Conservation (phyloP, 2,113 vertebrate genomes). For the Halichoeres trimaculatus region DNA sequence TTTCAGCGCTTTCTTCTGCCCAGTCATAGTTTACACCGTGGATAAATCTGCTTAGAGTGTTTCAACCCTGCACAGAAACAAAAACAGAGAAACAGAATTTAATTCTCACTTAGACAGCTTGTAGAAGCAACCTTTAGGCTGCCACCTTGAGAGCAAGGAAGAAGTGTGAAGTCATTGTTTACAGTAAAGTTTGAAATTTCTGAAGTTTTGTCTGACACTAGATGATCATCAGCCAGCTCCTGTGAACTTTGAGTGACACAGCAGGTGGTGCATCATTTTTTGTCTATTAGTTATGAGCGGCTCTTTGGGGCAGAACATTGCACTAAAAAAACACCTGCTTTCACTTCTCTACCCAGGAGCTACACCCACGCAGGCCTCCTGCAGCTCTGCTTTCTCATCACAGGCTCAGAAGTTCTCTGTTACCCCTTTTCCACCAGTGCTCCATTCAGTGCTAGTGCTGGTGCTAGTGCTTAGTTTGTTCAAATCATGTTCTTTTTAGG, state of each 20-base stretch:
- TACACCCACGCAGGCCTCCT: not conserved
- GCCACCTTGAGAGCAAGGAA: not conserved
- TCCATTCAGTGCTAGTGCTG: too few species aligned
- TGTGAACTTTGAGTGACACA: constrained; percentile 21
- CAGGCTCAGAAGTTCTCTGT: not conserved
- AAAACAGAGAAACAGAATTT: constrained; percentile 9
- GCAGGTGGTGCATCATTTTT: constrained; percentile 21
- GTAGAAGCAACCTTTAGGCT: constrained; percentile 15
- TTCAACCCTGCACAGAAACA: constrained; percentile 32
- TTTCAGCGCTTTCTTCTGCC: constrained; percentile 46
- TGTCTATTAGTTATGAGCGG: constrained; percentile 32
- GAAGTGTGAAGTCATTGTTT: not conserved
- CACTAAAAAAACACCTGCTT: constrained; percentile 17
- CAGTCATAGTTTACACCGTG: constrained; percentile 49
- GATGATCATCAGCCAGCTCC: not conserved
- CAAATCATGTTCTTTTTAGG: too few species aligned
- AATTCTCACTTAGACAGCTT: constrained; percentile 15
- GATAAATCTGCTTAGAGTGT: constrained; percentile 51
- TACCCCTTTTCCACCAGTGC: too few species aligned
- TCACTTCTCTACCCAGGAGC: constrained; percentile 10
- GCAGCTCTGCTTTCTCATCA: constrained; percentile 3
- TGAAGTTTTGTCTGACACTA: not conserved
- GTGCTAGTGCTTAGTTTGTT: too few species aligned
- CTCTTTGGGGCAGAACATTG: constrained; percentile 26
- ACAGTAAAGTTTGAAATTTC: constrained; percentile 7